A percentile compares a stretch with the other conserved stretches of the same genome.
These are phyloP conservation scores for Dasysyrphus albostriatus DNA, from an alignment of 2,888 invertebrate genomes.

Conservation along the genomic window DNA sequence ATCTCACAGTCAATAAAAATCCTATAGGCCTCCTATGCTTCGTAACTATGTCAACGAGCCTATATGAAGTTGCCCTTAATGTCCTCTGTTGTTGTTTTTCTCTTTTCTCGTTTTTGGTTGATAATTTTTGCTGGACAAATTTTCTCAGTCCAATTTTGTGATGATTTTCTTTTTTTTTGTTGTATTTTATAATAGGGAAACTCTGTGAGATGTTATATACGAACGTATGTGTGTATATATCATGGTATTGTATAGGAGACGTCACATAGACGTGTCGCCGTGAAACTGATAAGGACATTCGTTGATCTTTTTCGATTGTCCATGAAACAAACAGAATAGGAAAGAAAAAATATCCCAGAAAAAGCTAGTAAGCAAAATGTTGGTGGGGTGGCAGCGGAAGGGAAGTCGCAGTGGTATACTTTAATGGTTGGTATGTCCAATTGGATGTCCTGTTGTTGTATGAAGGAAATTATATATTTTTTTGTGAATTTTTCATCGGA, in stretches of 20 bases:
- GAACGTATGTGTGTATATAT: slow-evolving; percentile 10
- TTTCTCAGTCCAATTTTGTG: slow-evolving; percentile 49
- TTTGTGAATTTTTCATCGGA: not conserved
- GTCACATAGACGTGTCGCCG: slow-evolving; percentile 60
- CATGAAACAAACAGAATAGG: slow-evolving; percentile 29
- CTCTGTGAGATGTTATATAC: slow-evolving; percentile 34
- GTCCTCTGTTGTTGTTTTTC: slow-evolving; percentile 63
- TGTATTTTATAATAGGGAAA: slow-evolving; percentile 52
- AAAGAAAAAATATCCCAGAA: slow-evolving; percentile 28
- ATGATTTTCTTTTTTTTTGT: slow-evolving; percentile 1
- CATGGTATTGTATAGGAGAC: slow-evolving; percentile 44
- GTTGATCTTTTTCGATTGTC: slow-evolving; percentile 55
- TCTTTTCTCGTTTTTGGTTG: slow-evolving; percentile 58
- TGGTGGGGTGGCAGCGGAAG: not conserved
- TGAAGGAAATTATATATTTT: not conserved
- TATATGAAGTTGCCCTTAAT: slow-evolving; percentile 64
- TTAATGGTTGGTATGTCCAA: slow-evolving; percentile 29
- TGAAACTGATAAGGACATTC: slow-evolving; percentile 70
- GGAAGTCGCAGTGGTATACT: too few relatives aligned
- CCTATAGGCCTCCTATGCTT: slow-evolving; percentile 56
- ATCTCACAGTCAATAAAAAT: slow-evolving; percentile 77
- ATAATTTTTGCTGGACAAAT: slow-evolving; percentile 73
- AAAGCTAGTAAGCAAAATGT: slow-evolving; percentile 46
- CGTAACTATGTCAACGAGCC: slow-evolving; percentile 69
- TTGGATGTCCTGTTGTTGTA: not conserved